Evolutionary conservation across 1,140 invertebrate species (phyloP), one percentile per base, ranked within the genome.

Genomic region (Batillaria attramentaria): DNA sequence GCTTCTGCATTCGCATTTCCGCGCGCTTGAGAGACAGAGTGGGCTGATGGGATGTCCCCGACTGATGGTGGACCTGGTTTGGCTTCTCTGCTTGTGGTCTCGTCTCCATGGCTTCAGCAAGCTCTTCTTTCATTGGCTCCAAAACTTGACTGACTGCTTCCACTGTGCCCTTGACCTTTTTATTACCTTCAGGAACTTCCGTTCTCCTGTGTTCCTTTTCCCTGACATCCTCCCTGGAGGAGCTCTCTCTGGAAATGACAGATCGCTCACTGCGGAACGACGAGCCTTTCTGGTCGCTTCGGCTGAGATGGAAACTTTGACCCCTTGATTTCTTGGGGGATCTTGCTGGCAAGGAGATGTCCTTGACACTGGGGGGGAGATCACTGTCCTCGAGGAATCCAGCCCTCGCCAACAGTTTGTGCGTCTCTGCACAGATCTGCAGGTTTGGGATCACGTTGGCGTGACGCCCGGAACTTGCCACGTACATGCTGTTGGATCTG

Each of bases 341-440:
- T 57, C 72, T 84, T 3, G 81, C 62, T 31, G 80, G 79, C 10
- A 84, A 68, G 6, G 54, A 43, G 20, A 79, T 60, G 70, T 84
- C 80, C 37, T 74, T 79, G 42, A 68, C 65, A 66, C 62, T 16
- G 39, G 37, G n/a, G 18, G 43, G 50, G 4, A 16, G 35, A 3
- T 43, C 46, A 46, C 42, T 33, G 10, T 66, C 68, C 39, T 80
- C 65, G 42, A 89, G 69, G 77, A 83, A 88, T 20, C 88, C 87
- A 54, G 88, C 88, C 68, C 87, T 83, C 18, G 85, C 81, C 37
- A 89, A 72, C 8, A 89, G 57, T 43, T 85, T 87, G 43, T 88
- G 87, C 28, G 88, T 89, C 65, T 89, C 87, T 46, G 79, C 73
- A 4, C 83, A 86, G 20, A 89, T 88, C 72, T 87, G 84, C 41